phyloP scores from a whole-genome alignment of 2,113 vertebrate species.

The Chiloscyllium plagiosum region DNA sequence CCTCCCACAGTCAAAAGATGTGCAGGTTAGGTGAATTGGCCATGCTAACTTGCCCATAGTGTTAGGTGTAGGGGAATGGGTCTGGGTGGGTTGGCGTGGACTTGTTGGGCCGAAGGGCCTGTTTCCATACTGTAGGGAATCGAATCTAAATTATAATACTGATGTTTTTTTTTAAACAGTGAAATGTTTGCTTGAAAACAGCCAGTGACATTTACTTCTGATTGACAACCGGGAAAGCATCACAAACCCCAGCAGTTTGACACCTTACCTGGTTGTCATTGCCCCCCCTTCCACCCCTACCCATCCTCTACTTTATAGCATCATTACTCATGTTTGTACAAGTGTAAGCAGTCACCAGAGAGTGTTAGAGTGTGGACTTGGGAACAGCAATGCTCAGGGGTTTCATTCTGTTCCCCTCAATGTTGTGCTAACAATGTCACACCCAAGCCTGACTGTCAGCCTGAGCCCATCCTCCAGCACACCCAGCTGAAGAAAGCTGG shows the following conservation, averaged over 20 bases:
- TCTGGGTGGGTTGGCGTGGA: too few relatives aligned
- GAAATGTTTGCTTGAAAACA: not conserved
- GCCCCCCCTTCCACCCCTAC: not conserved
- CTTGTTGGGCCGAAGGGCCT: too few relatives aligned
- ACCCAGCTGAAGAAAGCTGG: not conserved
- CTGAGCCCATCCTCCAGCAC: not conserved
- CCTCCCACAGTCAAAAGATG: too few relatives aligned
- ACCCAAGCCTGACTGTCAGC: not conserved
- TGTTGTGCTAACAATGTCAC: too few relatives aligned
- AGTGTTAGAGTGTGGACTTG: not conserved
- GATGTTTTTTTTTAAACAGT: not conserved
- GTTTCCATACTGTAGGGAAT: too few relatives aligned
- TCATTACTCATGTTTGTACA: conserved; percentile 8
- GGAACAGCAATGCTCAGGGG: not conserved
- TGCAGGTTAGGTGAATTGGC: too few relatives aligned
- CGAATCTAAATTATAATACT: too few relatives aligned
- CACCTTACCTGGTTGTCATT: not conserved
- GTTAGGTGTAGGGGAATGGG: too few relatives aligned
- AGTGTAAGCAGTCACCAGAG: not conserved
- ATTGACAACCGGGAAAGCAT: not conserved
- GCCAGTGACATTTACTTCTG: not conserved
- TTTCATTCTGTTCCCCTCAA: not conserved
- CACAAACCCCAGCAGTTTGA: not conserved
- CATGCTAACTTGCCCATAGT: too few relatives aligned
- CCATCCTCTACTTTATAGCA: not conserved